phyloP scores from a whole-genome alignment of 2,113 vertebrate genomes.

The Ageneiosus marmoratus region DNA sequence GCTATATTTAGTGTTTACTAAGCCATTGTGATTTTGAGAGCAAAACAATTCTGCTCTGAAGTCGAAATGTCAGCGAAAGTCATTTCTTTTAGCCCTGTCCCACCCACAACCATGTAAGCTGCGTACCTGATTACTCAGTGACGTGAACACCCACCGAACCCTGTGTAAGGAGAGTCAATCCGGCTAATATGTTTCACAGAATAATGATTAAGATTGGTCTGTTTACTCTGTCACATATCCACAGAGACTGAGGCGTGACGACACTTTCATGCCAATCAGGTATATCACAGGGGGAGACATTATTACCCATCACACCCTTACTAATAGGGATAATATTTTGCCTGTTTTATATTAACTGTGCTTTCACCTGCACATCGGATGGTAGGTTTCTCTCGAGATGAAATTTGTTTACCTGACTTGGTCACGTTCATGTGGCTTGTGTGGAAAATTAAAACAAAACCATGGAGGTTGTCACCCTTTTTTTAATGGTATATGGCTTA shows the following conservation, averaged over 20 bases:
- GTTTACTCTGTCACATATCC: constrained; percentile 56
- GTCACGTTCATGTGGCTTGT: too few species aligned
- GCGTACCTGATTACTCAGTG: constrained; percentile 46
- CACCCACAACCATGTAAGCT: background rate
- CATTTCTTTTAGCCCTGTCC: background rate
- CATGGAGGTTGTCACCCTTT: too few species aligned
- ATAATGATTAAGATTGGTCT: constrained; percentile 11
- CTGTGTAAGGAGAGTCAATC: constrained; percentile 20
- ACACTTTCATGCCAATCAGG: constrained; percentile 25
- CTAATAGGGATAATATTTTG: background rate
- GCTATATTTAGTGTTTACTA: constrained; percentile 32
- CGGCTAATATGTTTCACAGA: constrained; percentile 40
- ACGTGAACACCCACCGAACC: constrained; percentile 21
- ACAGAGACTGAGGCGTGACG: constrained; percentile 53
- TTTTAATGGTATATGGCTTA: too few species aligned
- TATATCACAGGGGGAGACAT: constrained; percentile 32
- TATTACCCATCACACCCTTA: background rate
- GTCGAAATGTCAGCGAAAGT: background rate
- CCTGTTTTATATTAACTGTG: too few species aligned
- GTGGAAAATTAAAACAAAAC: too few species aligned
- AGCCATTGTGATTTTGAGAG: constrained; percentile 15
- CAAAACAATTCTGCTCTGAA: constrained; percentile 28
- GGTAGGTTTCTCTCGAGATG: too few species aligned
- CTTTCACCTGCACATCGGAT: too few species aligned
- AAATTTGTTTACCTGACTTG: too few species aligned